Evolutionary conservation across 2,888 invertebrate species (phyloP), one percentile per base, ranked within the genome.

Genomic region (Phlogophora meticulosa): DNA sequence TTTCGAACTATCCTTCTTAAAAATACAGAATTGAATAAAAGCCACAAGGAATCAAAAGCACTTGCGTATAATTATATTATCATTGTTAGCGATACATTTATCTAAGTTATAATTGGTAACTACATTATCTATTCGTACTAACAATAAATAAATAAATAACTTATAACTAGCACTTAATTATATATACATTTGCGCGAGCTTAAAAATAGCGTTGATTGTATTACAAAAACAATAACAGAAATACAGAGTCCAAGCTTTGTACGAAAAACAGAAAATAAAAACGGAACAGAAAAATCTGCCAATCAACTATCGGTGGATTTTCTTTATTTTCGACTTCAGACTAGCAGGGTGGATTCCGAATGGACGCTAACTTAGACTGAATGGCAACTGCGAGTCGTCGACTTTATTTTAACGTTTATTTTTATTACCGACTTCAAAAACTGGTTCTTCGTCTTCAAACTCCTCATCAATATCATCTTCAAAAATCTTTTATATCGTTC

Each of bases 331-430:
- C 57, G 59, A 71, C 65, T 32, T 71, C 70, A 75, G 72, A 83
- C 73, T 73, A 82, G 73, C 73, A 75, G 78, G 55, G 58, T 59
- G 57, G 40, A 65, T 66, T 79, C 49, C 56, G 42, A 71, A 40
- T 63, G 74, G 63, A 75, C 51, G 71, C 78, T 82, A 59, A 81
- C 69, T 75, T 75, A 81, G 69, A 72, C 79, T 73, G 83, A 81
- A 82, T 82, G 82, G 82, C 82, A 82, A 82, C 82, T 82, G 73
- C 65, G 83, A 82, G 77, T 76, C 86, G 89, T 90, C 90, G 89
- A 90, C 90, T 81, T 87, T 84, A 83, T 83, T 82, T 76, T 59
- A 76, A 38, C 17, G 46, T 40, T 65, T 43, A 58, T 53, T 56
- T 51, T 15, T 24, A 63, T 32, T 51, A 65, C 58, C 57, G 79